Evolutionary conservation across 2,113 vertebrate genomes (phyloP), one percentile per base, ranked within the genome.

Genomic region (Nasalis larvatus): DNA sequence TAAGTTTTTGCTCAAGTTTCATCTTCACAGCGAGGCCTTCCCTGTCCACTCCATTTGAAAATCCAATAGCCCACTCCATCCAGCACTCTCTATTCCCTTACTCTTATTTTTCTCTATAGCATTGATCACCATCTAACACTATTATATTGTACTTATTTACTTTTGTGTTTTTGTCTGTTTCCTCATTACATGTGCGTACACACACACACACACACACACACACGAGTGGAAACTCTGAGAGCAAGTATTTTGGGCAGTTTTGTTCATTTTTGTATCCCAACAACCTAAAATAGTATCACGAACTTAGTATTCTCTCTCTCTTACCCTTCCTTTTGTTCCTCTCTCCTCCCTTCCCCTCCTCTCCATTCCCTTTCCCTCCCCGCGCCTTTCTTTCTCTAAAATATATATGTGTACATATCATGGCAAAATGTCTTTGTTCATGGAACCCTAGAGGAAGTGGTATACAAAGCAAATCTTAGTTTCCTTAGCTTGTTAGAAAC

Each of bases 401-500:
- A 49, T 68, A 58, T 30, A 42, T 27, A 77, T 32, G 16, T 49
- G 60, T 9, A 18, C 8, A 60, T 76, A 47, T 49, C 37, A 42
- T 45, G 66, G 14, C 14, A 89, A 86, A 40, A 60, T 73, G 52
- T 56, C 35, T 66, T 80, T 71, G 8, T 23, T 80, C 52, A 13
- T 42, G 3, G 25, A 92, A 85, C 8, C 18, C 37, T 47, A 58
- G 45, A 37, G 18, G 63, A 90, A 96, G 12, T 37, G 8, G 20
- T 35, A 76, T 47, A 42, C 8, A 69, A 56, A 63, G 11, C 6
- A 82, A 76, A 71, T 81, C 27, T 81, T 40, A 7, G 7, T 80
- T 85, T 74, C 35, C 49, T 63, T 76, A 45, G 23, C 35, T 77
- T 86, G 21, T 27, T 86, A 97, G 40, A 74, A 95, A 96, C 35